Evolutionary conservation across 37 sponge, comb jelly and placozoan genomes (phyloP).

Genomic region (Ianthella basta): DNA sequence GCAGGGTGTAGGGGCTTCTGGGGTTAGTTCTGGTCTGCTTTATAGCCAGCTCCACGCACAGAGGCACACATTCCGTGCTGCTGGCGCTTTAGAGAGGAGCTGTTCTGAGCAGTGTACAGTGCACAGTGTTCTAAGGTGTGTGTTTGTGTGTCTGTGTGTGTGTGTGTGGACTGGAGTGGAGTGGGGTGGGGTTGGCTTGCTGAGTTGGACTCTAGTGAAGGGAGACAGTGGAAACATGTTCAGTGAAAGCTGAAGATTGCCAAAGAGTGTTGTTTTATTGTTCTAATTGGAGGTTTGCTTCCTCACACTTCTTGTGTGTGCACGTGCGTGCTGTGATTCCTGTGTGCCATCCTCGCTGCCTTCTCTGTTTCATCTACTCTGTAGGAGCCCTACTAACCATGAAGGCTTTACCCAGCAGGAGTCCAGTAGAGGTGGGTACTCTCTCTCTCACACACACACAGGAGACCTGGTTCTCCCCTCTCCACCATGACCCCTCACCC

Average conservation of each 20-base stretch:
- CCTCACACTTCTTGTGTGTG: too few relatives aligned
- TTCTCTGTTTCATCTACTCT: not conserved
- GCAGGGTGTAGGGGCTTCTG: too few relatives aligned
- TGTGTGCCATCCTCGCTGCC: not conserved
- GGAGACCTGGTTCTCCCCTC: not conserved
- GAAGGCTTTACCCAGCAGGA: slow-evolving; percentile 56
- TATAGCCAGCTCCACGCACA: too few relatives aligned
- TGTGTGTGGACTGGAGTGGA: slow-evolving; percentile 1
- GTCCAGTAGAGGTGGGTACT: slow-evolving; percentile 62
- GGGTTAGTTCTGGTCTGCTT: too few relatives aligned
- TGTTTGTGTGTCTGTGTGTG: slow-evolving; percentile 16
- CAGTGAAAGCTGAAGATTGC: too few relatives aligned
- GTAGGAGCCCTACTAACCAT: slow-evolving; percentile 45
- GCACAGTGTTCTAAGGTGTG: too few relatives aligned
- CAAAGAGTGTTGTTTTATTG: not conserved
- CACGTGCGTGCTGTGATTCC: not conserved
- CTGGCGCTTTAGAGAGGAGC: too few relatives aligned
- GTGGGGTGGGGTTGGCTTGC: not conserved
- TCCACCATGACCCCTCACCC: too few relatives aligned
- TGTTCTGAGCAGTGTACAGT: too few relatives aligned
- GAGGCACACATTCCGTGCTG: too few relatives aligned
- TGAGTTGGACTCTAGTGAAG: not conserved
- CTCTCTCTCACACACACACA: too few relatives aligned
- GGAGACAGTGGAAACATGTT: not conserved
- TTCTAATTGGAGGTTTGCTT: not conserved